Evolutionary conservation across 2,797 vertebrate species (phyloP), one percentile per base, ranked within the genome.

Genomic region (Takifugu ocellatus): DNA sequence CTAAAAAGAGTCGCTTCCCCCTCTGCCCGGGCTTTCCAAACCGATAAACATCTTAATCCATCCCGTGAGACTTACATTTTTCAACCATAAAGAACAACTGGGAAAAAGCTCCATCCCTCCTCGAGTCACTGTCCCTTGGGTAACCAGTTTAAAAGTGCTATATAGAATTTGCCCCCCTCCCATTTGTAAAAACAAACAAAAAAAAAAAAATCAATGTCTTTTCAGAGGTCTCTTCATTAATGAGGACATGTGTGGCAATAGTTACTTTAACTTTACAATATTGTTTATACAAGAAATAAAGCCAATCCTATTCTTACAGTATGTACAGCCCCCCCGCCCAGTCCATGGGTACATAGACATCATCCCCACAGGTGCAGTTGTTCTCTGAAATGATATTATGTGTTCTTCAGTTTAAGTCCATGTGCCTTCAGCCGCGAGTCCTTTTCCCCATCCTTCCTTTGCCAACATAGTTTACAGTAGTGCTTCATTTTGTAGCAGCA

Each of bases 401-500:
- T 75, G 80, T 89, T 89, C 84, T 85, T 88, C 86, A 90, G 84
- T 87, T 89, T 85, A 85, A 70, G 67, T 83, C 78, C 74, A 84
- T 88, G 85, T 85, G 86, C 84, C 82, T 85, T 81, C 71, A 83
- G 82, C 83, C 45, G 29, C 64, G 47, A 74, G 44, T 17, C 44
- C 53, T 17, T 74, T 60, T 73, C 12, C 75, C 86, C 78, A 81
- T 68, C 74, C 77, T 75, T 79, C 54, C 70, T 89, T 89, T 90
- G 89, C 91, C 90, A 89, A 91, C 92, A 91, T 90, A 89, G 89
- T 93, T 93, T 93, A 94, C 93, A 97, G 95, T 93, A 96, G 94
- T 95, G 94, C 93, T 91, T 88, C 81, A 69, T 77, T 84, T 67
- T 90, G 87, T 90, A 87, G 83, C 78, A 72, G 75, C 84, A 60